Conservation (phyloP, 2,888 invertebrate species). For the Melanotus villosus region DNA sequence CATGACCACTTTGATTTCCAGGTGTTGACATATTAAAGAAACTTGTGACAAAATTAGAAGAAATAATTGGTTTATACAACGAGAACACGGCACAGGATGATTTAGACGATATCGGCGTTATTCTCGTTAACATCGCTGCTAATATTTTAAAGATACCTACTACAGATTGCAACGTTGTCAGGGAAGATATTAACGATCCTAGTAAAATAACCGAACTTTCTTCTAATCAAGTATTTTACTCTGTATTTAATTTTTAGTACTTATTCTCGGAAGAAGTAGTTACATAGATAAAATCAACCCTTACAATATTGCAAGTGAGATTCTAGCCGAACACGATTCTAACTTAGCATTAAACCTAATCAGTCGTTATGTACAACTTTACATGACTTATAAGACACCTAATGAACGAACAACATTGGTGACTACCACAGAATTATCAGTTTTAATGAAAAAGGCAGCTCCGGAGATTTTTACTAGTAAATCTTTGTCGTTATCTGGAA, state of each 20-base stretch:
- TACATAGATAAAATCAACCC: not conserved
- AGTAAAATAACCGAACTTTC: not conserved
- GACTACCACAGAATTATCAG: not conserved
- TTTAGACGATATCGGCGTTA: slow-evolving; percentile 1
- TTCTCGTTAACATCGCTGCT: slow-evolving; percentile 3
- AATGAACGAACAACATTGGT: slow-evolving; percentile 10
- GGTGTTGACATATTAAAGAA: not conserved
- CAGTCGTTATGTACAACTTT: slow-evolving; percentile 1
- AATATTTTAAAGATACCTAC: not conserved
- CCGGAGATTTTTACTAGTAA: not conserved
- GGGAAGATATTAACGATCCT: not conserved
- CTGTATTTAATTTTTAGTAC: not conserved
- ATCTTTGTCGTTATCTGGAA: not conserved
- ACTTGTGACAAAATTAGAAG: slow-evolving; percentile 2
- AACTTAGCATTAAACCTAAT: not conserved
- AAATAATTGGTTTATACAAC: not conserved
- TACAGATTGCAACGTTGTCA: not conserved
- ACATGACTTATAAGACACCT: not conserved
- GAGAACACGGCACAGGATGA: not conserved
- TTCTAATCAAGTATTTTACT: not conserved
- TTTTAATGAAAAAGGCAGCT: slow-evolving; percentile 6
- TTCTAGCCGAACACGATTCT: not conserved
- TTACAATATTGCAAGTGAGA: not conserved
- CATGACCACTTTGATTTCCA: not conserved
- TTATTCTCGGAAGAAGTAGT: not conserved